Evolutionary conservation across 1,140 invertebrate species (phyloP), one percentile per base, ranked within the genome.

Genomic region (Helicoverpa armigera): DNA sequence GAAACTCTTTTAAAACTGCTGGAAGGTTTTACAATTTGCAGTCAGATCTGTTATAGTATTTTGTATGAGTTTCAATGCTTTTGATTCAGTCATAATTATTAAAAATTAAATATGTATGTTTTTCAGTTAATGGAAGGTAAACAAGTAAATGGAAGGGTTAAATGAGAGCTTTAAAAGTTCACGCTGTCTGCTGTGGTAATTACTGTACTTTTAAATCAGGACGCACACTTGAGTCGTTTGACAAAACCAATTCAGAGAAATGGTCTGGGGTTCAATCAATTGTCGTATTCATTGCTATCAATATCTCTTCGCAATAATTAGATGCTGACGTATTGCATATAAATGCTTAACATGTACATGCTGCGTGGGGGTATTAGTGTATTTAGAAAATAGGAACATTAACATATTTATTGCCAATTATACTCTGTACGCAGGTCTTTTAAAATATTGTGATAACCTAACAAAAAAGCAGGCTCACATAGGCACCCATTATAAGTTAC

Each of bases 191-290:
- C 67, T 29, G 51, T 23, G 67, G 50, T 51, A 69, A 70, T 70
- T 70, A 70, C 51, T 70, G 53, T 70, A 53, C 16, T 70, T 51
- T 70, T 51, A 70, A 70, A 70, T 70, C 50, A 51, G 50, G 50
- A 53, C 67, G 48, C 23, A 70, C 50, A 53, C 67, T 70, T 70
- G 67, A 53, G 3, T 70, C 48, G 50, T 70, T 70, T 70, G 67
- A 70, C 67, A 70, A 70, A 53, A 50, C 67, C 67, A 70, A 70
- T 70, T 70, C 67, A 70, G 67, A 70, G 67, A 70, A 70, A 70
- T 70, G 67, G 50, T 29, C 50, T 70, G 11, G 67, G 48, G 43
- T 70, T 51, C 67, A 53, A 70, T 70, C 67, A 70, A 70, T 70
- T 70, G 67, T 70, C 67, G 67, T 18, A n/a, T 53, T 70, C 67